These are phyloP conservation scores for Chroicocephalus ridibundus DNA, from an alignment of 2,113 vertebrate genomes.

Conservation along the genomic window DNA sequence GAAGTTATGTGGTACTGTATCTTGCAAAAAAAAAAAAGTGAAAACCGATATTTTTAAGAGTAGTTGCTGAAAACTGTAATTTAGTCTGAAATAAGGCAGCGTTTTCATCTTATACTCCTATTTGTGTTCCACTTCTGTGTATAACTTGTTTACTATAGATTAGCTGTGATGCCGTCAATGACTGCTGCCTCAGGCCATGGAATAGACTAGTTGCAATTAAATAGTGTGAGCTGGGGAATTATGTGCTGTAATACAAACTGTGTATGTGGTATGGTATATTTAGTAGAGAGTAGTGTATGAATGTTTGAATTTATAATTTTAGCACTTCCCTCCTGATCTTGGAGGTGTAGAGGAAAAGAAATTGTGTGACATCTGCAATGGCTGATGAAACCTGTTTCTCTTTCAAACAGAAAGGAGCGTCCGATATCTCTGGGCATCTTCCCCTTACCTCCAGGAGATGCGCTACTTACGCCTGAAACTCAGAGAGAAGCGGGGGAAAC, in stretches of 20 bases:
- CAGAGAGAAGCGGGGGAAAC: constrained; percentile 81
- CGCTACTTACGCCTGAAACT: constrained; percentile 81
- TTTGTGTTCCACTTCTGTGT: neutral
- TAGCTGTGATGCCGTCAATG: neutral
- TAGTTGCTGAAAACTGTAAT: neutral
- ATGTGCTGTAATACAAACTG: neutral
- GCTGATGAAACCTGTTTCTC: neutral
- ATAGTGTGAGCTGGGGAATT: neutral
- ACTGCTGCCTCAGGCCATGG: neutral
- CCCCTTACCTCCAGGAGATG: constrained; percentile 84
- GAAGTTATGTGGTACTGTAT: neutral
- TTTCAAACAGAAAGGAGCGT: constrained; percentile 88
- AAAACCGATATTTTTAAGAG: neutral
- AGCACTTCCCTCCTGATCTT: neutral
- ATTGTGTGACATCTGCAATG: neutral
- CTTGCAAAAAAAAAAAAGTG: neutral
- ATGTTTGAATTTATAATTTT: neutral
- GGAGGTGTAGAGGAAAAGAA: neutral
- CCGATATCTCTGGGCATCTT: constrained; percentile 93
- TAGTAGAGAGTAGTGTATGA: neutral
- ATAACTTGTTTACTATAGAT: neutral
- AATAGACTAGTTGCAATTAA: neutral
- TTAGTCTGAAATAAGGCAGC: neutral
- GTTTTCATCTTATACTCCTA: neutral
- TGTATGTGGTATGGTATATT: rapidly evolving